phyloP scores from a whole-genome alignment of 2,797 vertebrate species.

The Pelochelys cantorii region DNA sequence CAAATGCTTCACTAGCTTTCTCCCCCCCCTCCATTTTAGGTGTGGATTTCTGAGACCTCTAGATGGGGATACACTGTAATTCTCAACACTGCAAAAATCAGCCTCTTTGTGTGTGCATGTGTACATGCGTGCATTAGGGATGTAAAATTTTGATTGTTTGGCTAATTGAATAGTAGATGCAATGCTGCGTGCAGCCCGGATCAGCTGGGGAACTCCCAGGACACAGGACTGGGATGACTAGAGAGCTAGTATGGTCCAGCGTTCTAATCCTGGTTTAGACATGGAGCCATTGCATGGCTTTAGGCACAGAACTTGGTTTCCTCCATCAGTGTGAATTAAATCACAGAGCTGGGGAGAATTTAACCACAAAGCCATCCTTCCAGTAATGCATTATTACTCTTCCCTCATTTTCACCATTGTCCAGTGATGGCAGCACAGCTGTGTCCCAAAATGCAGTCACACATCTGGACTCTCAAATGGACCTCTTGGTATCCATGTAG shows the following conservation, averaged over 20 bases:
- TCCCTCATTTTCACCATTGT: background rate
- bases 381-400: background rate
- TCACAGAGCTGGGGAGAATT: too few species aligned
- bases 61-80: background rate
- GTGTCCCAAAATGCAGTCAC: background rate
- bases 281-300: background rate
- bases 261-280: background rate
- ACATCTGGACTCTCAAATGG: background rate
- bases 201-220: too few species aligned
- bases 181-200: too few species aligned
- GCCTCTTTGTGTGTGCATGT: background rate
- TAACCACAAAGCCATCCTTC: background rate
- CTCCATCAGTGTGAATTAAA: too few species aligned
- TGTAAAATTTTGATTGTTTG: too few species aligned
- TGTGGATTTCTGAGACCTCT: background rate
- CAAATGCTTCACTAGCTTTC: background rate
- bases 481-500: background rate
- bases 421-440: background rate
- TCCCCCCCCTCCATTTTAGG: background rate
- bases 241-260: background rate
- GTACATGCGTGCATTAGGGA: background rate
- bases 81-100: background rate
- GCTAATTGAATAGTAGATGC: too few species aligned
- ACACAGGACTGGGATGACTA: background rate
- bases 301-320: background rate